These are phyloP conservation scores for Loriculus beryllinus DNA, from an alignment of 2,797 vertebrate genomes.

Conservation along the genomic window DNA sequence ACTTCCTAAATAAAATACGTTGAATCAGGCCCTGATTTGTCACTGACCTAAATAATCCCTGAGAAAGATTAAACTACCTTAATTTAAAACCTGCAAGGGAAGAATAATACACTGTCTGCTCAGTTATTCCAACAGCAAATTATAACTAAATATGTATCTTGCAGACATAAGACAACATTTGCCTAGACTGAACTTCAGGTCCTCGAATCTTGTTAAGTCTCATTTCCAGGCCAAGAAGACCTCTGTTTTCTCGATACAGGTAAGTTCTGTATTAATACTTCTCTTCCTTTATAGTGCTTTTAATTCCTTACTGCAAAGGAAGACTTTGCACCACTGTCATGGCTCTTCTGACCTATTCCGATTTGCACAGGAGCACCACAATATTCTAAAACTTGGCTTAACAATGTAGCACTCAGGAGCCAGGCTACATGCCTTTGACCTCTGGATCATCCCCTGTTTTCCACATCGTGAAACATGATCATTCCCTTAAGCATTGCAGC, in stretches of 20 bases:
- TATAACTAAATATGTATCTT: not conserved
- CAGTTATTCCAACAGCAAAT: not conserved
- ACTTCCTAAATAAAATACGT: slow-evolving; percentile 11
- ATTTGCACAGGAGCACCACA: not conserved
- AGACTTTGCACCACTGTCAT: not conserved
- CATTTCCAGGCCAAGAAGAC: not conserved
- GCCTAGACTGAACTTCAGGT: not conserved
- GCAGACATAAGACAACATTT: not conserved
- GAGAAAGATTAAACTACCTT: not conserved
- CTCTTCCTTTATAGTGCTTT: not conserved
- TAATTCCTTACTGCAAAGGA: not conserved
- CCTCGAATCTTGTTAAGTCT: not conserved
- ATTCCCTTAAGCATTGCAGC: not conserved
- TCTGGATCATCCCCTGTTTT: not conserved
- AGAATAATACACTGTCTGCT: not conserved
- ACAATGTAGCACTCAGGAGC: not conserved
- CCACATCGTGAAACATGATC: not conserved
- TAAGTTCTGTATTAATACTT: not conserved
- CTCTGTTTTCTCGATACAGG: not conserved
- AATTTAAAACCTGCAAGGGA: not conserved
- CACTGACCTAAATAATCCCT: slow-evolving; percentile 45
- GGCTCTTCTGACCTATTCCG: not conserved
- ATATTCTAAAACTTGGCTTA: not conserved
- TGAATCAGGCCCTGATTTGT: slow-evolving; percentile 14
- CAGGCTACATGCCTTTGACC: not conserved